Evolutionary conservation across 2,113 vertebrate species (phyloP).

Genomic region (Xenopus tropicalis): DNA sequence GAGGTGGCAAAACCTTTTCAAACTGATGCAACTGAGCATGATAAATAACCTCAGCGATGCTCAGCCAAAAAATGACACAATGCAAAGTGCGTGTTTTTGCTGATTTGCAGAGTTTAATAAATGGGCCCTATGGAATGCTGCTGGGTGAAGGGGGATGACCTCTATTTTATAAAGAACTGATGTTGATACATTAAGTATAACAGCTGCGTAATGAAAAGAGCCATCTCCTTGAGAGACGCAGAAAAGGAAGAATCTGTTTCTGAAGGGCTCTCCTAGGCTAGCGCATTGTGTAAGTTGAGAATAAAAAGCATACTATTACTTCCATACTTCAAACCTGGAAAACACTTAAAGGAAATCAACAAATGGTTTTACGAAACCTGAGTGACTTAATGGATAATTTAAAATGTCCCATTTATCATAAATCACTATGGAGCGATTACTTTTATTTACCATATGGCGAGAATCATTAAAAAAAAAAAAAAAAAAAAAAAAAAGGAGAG

Average conservation of each 20-base stretch:
- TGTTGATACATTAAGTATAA: constrained; percentile 24
- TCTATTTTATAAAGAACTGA: constrained; percentile 21
- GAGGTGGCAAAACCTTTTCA: constrained; percentile 26
- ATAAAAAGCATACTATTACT: constrained; percentile 33
- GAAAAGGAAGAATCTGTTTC: constrained; percentile 32
- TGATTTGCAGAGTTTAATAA: constrained; percentile 28
- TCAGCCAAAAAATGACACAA: constrained; percentile 30
- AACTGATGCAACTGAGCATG: constrained; percentile 11
- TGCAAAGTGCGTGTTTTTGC: constrained; percentile 7
- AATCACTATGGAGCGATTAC: constrained; percentile 42
- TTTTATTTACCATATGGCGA: constrained; percentile 41
- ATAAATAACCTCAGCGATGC: constrained; percentile 21
- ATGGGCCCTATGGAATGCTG: constrained; percentile 27
- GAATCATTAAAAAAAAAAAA: constrained; percentile 31
- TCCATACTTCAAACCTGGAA: constrained; percentile 34
- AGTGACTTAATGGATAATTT: constrained; percentile 45
- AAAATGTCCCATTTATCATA: constrained; percentile 44
- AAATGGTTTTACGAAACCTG: constrained; percentile 43
- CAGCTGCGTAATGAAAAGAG: constrained; percentile 38
- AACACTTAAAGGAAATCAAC: constrained; percentile 44
- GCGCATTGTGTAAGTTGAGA: constrained; percentile 30
- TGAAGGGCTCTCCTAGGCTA: constrained; percentile 13
- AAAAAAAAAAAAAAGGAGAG: constrained; percentile 21
- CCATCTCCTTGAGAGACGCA: constrained; percentile 21
- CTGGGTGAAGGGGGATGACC: constrained; percentile 33